These are phyloP conservation scores for Megalops cyprinoides DNA, from an alignment of 2,797 vertebrate genomes.

Conservation along the genomic window DNA sequence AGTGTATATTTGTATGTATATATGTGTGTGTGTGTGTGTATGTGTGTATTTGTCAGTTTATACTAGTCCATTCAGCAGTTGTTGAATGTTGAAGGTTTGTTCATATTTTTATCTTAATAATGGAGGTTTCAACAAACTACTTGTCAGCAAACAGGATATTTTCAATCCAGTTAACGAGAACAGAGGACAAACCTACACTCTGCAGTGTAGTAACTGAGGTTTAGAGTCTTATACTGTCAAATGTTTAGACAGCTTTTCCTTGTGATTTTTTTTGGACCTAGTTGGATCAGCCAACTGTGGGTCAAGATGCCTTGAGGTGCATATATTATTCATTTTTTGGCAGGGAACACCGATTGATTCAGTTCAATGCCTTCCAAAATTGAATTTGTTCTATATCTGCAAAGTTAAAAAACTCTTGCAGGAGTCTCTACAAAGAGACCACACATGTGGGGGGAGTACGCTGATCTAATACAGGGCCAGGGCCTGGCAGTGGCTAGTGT, in stretches of 20 bases:
- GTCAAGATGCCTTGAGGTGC: neutral
- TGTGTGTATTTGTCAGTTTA: no score
- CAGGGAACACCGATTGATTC: conserved; percentile 11
- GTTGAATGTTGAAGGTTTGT: neutral
- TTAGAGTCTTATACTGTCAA: neutral
- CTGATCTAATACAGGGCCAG: neutral
- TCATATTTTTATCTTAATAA: neutral
- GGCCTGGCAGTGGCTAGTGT: neutral
- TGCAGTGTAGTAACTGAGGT: neutral
- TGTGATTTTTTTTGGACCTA: neutral
- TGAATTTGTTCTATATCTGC: conserved; percentile 1
- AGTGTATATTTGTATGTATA: no score
- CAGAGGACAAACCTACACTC: conserved; percentile 5
- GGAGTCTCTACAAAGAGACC: neutral
- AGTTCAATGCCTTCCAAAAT: neutral
- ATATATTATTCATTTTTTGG: conserved; percentile 21
- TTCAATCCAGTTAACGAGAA: neutral
- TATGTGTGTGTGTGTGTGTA: neutral
- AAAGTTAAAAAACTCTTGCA: neutral
- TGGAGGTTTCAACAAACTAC: neutral
- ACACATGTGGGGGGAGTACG: neutral
- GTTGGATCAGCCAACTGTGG: neutral
- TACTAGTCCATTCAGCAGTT: neutral
- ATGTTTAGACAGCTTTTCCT: neutral
- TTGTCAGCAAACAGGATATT: neutral